Conservation (phyloP, 2,888 invertebrate genomes). For the Zaprionus obscuricornis region DNA sequence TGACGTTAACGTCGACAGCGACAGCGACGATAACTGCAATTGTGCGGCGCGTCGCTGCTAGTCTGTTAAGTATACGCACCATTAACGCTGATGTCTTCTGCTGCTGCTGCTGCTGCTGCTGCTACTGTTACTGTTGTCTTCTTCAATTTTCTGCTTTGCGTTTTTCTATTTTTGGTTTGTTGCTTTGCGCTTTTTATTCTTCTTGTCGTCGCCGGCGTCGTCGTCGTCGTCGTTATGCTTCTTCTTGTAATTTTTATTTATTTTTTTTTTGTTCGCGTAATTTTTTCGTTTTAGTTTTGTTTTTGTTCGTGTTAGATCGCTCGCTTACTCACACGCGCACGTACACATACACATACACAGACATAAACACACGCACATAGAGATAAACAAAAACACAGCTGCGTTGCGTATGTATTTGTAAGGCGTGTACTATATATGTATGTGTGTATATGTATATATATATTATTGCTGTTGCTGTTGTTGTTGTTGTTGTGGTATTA, state of each 20-base stretch:
- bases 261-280: conserved; percentile 40
- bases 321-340: conserved; percentile 53
- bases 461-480: too few relatives aligned
- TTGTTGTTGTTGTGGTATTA: conserved; percentile 16
- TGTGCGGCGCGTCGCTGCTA: too few relatives aligned
- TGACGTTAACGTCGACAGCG: too few relatives aligned
- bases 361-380: conserved; percentile 8
- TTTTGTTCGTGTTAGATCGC: conserved; percentile 63
- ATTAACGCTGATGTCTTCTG: conserved; percentile 40
- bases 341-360: conserved; percentile 28
- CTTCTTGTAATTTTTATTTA: conserved; percentile 65
- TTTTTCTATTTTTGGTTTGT: conserved; percentile 77
- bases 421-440: too few relatives aligned
- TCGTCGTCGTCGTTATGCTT: conserved; percentile 41
- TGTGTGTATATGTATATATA: too few relatives aligned
- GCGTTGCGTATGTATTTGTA: too few relatives aligned
- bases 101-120: conserved; percentile 1
- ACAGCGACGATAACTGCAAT: neutral
- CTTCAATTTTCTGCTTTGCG: conserved; percentile 24
- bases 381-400: too few relatives aligned
- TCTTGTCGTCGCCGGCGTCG: conserved; percentile 42
- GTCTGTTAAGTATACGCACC: conserved; percentile 64
- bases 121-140: conserved; percentile 1
- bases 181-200: conserved; percentile 53
- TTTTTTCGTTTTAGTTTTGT: too few relatives aligned